A percentile compares a stretch with the other conserved stretches of the same genome.
Conservation (phyloP, 64 coral and sea anemone species). For the Montipora sp. region DNA sequence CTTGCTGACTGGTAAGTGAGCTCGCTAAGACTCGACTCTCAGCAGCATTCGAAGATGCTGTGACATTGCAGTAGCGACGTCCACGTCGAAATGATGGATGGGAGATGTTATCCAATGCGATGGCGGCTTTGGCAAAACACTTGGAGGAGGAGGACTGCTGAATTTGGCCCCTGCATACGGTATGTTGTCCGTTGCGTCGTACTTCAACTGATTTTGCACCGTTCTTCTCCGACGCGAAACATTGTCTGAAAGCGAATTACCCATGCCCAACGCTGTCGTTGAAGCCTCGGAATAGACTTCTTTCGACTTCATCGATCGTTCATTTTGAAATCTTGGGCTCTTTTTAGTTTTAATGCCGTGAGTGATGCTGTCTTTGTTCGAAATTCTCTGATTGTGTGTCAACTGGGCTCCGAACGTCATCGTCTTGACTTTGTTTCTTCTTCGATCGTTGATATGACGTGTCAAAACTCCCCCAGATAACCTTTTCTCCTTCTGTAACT, state of each 20-base stretch:
- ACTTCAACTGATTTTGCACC: not conserved
- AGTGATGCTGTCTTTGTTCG: slow-evolving; percentile 51
- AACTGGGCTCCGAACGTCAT: slow-evolving; percentile 18
- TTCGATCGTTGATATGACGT: not conserved
- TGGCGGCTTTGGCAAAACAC: slow-evolving; percentile 87
- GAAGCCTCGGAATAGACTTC: slow-evolving; percentile 49
- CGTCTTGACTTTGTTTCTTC: slow-evolving; percentile 1
- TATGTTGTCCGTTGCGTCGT: slow-evolving; percentile 56
- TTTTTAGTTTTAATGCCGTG: slow-evolving; percentile 67
- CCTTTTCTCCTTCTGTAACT: not conserved
- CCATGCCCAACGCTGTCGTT: slow-evolving; percentile 47
- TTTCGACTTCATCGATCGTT: slow-evolving; percentile 37
- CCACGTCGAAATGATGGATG: slow-evolving; percentile 47
- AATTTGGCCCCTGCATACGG: slow-evolving; percentile 92
- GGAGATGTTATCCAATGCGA: slow-evolving; percentile 88
- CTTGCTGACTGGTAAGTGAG: not conserved
- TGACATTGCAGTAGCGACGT: slow-evolving; percentile 83
- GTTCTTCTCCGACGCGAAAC: slow-evolving; percentile 66
- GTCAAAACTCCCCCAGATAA: not conserved
- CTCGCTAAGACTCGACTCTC: slow-evolving; percentile 67
- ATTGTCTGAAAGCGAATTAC: slow-evolving; percentile 37
- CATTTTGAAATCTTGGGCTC: slow-evolving; percentile 57
- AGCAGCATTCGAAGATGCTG: slow-evolving; percentile 83
- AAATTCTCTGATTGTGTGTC: slow-evolving; percentile 20
- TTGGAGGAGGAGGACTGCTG: slow-evolving; percentile 86